Evolutionary conservation across 1,140 invertebrate species (phyloP).

Genomic region (Mamestra configurata): DNA sequence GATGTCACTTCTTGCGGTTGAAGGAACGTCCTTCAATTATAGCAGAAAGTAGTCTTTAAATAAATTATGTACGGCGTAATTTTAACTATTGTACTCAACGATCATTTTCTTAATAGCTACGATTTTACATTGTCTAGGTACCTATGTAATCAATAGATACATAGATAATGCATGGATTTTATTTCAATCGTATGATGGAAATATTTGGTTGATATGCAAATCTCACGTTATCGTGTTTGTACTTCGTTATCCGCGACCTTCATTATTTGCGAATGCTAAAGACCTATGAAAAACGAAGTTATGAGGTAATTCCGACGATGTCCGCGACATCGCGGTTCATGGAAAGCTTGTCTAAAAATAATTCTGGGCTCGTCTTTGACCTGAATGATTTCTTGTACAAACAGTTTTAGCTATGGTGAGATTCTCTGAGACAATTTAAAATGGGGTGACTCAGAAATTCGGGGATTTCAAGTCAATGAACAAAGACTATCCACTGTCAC

Average conservation of each 20-base stretch:
- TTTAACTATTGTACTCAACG: too few relatives aligned
- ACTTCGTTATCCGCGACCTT: slow-evolving; percentile 2
- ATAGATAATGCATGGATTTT: not conserved
- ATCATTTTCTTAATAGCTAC: too few relatives aligned
- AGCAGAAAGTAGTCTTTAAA: not conserved
- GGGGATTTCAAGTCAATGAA: too few relatives aligned
- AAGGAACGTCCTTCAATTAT: not conserved
- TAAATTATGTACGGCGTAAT: not conserved
- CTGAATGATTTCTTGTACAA: too few relatives aligned
- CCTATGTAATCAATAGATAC: too few relatives aligned
- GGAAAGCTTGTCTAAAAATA: not conserved
- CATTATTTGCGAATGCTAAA: not conserved
- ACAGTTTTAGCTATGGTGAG: too few relatives aligned
- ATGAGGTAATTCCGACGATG: not conserved
- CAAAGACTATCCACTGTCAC: too few relatives aligned
- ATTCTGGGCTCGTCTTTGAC: too few relatives aligned
- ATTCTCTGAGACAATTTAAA: too few relatives aligned
- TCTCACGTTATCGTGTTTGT: not conserved
- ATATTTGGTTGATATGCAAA: not conserved
- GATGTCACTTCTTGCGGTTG: not conserved
- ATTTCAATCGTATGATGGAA: slow-evolving; percentile 8
- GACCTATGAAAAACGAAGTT: not conserved
- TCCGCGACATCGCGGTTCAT: not conserved
- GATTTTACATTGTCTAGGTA: too few relatives aligned
- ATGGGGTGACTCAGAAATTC: not conserved